Evolutionary conservation across 2,113 vertebrate species (phyloP), one percentile per base, ranked within the genome.

Genomic region (Taxidea taxus): DNA sequence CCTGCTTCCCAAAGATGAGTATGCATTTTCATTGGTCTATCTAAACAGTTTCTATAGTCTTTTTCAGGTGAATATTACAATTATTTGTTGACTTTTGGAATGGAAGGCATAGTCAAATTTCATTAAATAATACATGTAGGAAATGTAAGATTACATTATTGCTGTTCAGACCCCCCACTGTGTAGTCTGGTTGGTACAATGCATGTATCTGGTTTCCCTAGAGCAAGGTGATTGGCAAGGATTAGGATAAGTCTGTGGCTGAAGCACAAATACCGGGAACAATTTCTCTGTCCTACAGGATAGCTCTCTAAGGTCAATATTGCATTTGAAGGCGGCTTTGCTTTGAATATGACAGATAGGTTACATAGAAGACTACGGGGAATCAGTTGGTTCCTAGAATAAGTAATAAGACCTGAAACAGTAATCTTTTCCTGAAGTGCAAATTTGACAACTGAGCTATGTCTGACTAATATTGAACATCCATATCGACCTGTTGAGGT

Each of bases 381-480:
- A 94, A 70, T 95, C 80, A 2, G 72, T 6, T 15, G 64, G 94
- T 25, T 96, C 72, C 77, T 86, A 82, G 97, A 97, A 97, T 94
- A 96, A 68, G 78, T 95, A 97, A 96, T 96, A 87, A 87, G 97
- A 94, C 80, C 60, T 9, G 81, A 93, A 96, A n/a, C 95, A 86
- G 92, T 78, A 80, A 74, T 94, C 95, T 95, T 96, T 88, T 93
- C 94, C 80, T 95, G 93, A 68, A 80, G 88, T 98, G 97, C 94
- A 96, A 80, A 93, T 95, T 66, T 95, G 98, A 97, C 92, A 97
- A 78, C 88, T 74, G 97, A 98, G 93, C 97, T 92, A 47, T 97
- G 98, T 97, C 82, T 92, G 94, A 96, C 95, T 97, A 95, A 97
- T 95, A 97, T 97, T 0, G 91, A 96, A 93, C 98, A 96, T 91